Percentiles rank a stretch among this genome's conserved stretches.
These are phyloP conservation scores for Sminthurinus signatus DNA, from an alignment of 1,140 invertebrate genomes.

Conservation along the genomic window DNA sequence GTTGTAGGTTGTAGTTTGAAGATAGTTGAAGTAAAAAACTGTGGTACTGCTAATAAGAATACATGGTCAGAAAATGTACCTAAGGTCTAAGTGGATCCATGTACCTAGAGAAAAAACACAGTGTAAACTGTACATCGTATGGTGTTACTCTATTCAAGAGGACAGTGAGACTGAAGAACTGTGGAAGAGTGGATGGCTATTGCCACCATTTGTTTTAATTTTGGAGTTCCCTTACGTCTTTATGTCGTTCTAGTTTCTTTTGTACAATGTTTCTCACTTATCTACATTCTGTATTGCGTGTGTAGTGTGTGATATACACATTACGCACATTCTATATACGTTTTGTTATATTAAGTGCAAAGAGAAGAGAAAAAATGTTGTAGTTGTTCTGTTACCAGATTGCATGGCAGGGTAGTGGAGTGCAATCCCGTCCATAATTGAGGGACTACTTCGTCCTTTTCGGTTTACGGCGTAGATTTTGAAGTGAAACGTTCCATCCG, in stretches of 20 bases:
- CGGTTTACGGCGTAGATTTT: conserved; percentile 68
- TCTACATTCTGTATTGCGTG: background rate
- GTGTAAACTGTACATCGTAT: background rate
- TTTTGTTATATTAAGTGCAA: background rate
- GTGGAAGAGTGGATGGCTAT: conserved; percentile 26
- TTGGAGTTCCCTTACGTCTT: no score
- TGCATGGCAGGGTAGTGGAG: conserved; percentile 71
- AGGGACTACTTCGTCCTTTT: conserved; percentile 65
- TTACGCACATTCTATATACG: background rate
- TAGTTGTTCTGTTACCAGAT: conserved; percentile 57
- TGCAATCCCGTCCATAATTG: conserved; percentile 64
- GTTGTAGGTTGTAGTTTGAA: no score
- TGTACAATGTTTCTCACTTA: no score
- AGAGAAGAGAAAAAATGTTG: conserved; percentile 8
- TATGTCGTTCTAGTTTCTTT: no score
- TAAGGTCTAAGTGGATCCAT: no score
- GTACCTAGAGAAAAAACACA: background rate
- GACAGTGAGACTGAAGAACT: conserved; percentile 12
- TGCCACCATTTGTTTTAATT: conserved; percentile 42
- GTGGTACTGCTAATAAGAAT: no score
- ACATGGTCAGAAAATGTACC: no score
- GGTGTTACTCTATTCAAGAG: background rate
- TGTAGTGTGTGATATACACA: background rate
- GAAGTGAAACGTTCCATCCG: conserved; percentile 65
- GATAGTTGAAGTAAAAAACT: no score